phyloP scores from a whole-genome alignment of 2,888 invertebrate genomes.

The Cosmia pyralina region DNA sequence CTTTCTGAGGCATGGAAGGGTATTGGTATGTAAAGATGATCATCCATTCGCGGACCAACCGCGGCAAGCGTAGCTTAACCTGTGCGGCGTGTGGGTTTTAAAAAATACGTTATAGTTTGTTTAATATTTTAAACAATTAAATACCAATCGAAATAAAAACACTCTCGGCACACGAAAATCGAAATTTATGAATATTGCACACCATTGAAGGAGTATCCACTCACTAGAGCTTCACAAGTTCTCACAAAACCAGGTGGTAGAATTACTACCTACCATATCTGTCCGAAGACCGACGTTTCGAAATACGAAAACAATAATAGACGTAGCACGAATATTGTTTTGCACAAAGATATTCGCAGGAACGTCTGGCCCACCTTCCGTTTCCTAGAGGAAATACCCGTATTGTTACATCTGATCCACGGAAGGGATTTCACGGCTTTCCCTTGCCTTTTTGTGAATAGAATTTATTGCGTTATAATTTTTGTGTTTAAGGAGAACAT shows the following conservation, averaged over 20 bases:
- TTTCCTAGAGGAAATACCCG: conserved; percentile 69
- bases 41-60: too few species aligned
- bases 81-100: too few species aligned
- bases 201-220: neutral
- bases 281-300: conserved; percentile 41
- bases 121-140: neutral
- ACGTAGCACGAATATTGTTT: conserved; percentile 53
- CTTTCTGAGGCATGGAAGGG: too few species aligned
- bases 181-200: neutral
- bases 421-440: conserved; percentile 63
- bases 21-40: too few species aligned
- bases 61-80: too few species aligned
- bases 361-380: conserved; percentile 72
- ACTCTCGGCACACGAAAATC: neutral
- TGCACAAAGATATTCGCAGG: conserved; percentile 69
- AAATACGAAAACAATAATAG: conserved; percentile 60
- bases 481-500: conserved; percentile 62
- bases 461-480: conserved; percentile 68
- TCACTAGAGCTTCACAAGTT: too few species aligned
- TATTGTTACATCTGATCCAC: conserved; percentile 71
- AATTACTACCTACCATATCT: conserved; percentile 11
- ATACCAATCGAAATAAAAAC: neutral
- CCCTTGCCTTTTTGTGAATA: conserved; percentile 63
- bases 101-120: too few species aligned
- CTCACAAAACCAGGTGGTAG: neutral